Conservation (phyloP, 2,888 invertebrate species). For the Metopia argyrocephala region DNA sequence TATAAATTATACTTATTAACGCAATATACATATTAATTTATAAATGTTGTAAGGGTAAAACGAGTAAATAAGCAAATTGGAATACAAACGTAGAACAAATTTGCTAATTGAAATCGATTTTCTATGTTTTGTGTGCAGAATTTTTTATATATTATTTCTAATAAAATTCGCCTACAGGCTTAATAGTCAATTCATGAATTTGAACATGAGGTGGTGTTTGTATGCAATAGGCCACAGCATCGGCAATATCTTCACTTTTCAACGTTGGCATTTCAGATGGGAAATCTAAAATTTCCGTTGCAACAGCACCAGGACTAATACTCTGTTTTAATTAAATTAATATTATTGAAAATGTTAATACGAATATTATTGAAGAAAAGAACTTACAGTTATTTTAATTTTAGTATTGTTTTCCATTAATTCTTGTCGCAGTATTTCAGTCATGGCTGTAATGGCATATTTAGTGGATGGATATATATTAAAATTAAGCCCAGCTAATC, state of each 20-base stretch:
- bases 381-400: conserved; percentile 72
- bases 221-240: conserved; percentile 72
- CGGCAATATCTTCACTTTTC: conserved; percentile 70
- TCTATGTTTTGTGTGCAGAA: neutral
- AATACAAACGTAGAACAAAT: too few relatives aligned
- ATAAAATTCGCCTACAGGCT: conserved; percentile 69
- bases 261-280: conserved; percentile 61
- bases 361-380: neutral
- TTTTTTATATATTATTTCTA: neutral
- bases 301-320: conserved; percentile 73
- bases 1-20: too few relatives aligned
- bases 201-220: conserved; percentile 73
- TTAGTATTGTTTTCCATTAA: conserved; percentile 69
- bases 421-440: conserved; percentile 76
- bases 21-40: too few relatives aligned
- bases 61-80: too few relatives aligned
- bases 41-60: too few relatives aligned
- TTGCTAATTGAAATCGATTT: too few relatives aligned
- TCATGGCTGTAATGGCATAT: conserved; percentile 75
- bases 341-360: neutral
- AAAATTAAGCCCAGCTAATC: conserved; percentile 66
- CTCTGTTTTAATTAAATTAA: conserved; percentile 68
- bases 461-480: conserved; percentile 77
- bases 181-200: conserved; percentile 71
- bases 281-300: conserved; percentile 69